Base-by-base conservation (phyloP, 1,140 invertebrate genomes). In the Polypedilum pembai region DNA sequence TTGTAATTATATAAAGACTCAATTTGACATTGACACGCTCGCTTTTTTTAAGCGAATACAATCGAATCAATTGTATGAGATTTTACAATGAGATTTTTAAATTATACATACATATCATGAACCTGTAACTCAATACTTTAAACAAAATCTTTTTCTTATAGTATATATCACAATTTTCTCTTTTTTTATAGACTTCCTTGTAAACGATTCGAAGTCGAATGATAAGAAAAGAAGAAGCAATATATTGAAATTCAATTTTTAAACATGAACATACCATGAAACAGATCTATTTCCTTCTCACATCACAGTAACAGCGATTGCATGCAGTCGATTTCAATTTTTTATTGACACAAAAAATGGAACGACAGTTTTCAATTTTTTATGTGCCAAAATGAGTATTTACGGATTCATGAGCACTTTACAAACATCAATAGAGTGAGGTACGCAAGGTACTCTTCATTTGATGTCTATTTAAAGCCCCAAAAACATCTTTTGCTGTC, bases 191-290 rank as follows among this genome's bases (percentile, higher is more conserved):
- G 24, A 33, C 24, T 33, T 33, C 24, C 5, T 33, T 5, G 5
- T 33, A 5, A 33, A 33, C 24, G 5, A 33, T 33, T 33, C 24
- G 24, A 33, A 33, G 24, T 33, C 24, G 24, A 33, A 33, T 33
- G 24, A 33, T 33, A 33, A 33, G 24, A 33, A 33, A 33, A 33
- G 24, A 33, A 33, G 24, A 33, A 56, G n/a, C 3, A 56, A n/a
- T 56, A n/a, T 56, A 56, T 56, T 56, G 45, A 56, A 56, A 56
- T 56, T 56, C 45, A 56, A 56, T 56, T 56, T 56, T 56, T 56
- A 56, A 56, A 56, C 45, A 56, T 56, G n/a, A 56, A 56, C 45
- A 56, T 56, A 56, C 45, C 45, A 56, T 56, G 45, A 56, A 56
- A 56, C n/a, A 56, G 45, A 56, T 56, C 12, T 56, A 56, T 56